Base-by-base conservation (phyloP, 2,113 vertebrate genomes). In the Notothenia coriiceps region DNA sequence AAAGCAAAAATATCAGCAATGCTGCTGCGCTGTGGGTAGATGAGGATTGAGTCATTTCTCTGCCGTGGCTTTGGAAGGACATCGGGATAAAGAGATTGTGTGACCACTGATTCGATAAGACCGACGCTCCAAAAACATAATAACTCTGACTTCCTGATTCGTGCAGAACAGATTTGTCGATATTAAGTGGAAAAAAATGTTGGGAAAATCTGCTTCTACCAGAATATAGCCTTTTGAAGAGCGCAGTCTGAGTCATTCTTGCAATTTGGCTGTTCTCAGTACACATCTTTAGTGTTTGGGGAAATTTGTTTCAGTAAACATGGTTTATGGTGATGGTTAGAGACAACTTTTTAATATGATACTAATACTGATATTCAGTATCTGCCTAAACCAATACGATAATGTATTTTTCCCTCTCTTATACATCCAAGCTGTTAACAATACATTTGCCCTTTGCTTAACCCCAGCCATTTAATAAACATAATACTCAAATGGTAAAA, bases 41-140 rank as follows among this genome's bases (percentile, higher is more conserved):
- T 46, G 50, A 75, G 69, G 62, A 67, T 65, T 83, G 64, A 82
- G 46, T 43, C 64, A 80, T 49, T 14, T 70, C 47, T 40, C 71
- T 63, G 43, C 10, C 17, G 64, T 73, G 43, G 70, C 51, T 83
- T 89, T 81, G 51, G 57, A 72, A 46, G 63, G 57, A 74, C 73
- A 73, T 67, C 17, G 14, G 84, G 78, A 86, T 70, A 65, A 92
- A 86, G 77, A 82, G 81, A 87, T 72, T 84, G 20, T n/a, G 20
- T 20, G 4, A 7, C 14, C 20, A 54, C 43, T 66, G 59, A 76
- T 75, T 77, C 61, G n/a, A 75, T 72, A 54, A 63, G n/a, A 57
- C 18, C 22, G n/a, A 22, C 1, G 10, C 35, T 22, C 74, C 56
- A 33, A 57, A 81, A 70, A 60, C 10, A 52, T 20, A 25, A 70